These are phyloP conservation scores for Eueides isabella DNA, from an alignment of 1,140 invertebrate genomes.

Conservation along the genomic window DNA sequence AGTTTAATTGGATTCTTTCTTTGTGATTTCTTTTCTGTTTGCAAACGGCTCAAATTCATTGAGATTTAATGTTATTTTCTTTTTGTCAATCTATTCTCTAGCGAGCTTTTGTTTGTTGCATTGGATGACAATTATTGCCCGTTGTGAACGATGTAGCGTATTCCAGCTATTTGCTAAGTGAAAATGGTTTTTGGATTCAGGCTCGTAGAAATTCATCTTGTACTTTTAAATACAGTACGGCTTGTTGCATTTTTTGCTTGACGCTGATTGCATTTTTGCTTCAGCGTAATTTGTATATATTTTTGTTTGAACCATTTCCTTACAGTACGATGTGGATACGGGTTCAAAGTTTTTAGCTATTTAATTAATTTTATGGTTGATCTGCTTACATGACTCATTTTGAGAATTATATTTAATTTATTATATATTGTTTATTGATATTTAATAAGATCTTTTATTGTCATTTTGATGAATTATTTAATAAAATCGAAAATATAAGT, in stretches of 20 bases:
- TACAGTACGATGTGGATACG: not conserved
- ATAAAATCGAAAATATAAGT: too few species aligned
- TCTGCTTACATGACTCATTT: too few species aligned
- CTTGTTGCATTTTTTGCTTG: not conserved
- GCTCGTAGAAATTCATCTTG: not conserved
- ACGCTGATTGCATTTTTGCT: too few species aligned
- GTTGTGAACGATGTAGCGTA: slow-evolving; percentile 9
- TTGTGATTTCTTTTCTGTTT: slow-evolving; percentile 43
- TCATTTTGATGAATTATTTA: too few species aligned
- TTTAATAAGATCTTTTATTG: too few species aligned
- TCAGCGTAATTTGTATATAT: not conserved
- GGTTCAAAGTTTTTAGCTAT: not conserved
- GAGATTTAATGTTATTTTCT: slow-evolving; percentile 64
- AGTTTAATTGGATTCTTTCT: slow-evolving; percentile 76
- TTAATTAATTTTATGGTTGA: not conserved
- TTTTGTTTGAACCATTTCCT: not conserved
- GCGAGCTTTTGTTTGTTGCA: slow-evolving; percentile 40
- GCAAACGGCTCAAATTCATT: slow-evolving; percentile 63
- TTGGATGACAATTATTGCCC: slow-evolving; percentile 29
- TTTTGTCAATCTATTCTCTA: slow-evolving; percentile 46
- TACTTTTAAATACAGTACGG: not conserved
- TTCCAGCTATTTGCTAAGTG: slow-evolving; percentile 12
- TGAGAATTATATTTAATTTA: too few species aligned
- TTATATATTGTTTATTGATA: too few species aligned
- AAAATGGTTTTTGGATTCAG: slow-evolving; percentile 3